phyloP scores from a whole-genome alignment of 2,888 invertebrate species.

The Biston betularia region DNA sequence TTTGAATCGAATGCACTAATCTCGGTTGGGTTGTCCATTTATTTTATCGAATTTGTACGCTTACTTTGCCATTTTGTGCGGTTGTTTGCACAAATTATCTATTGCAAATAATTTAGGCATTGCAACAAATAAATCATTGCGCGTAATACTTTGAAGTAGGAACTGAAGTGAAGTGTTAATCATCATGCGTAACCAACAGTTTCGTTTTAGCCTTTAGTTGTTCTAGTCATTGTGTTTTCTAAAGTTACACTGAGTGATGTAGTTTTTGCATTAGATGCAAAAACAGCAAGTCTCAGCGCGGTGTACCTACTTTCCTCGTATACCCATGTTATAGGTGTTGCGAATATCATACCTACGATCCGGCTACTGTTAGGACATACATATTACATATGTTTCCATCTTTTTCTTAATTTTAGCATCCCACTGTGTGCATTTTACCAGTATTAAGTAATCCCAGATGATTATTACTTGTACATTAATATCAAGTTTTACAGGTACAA shows the following conservation, averaged over 20 bases:
- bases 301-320: too few relatives aligned
- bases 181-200: constrained; percentile 50
- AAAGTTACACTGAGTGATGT: constrained; percentile 7
- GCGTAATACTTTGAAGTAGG: constrained; percentile 43
- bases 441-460: too few relatives aligned
- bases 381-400: too few relatives aligned
- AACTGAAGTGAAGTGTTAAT: constrained; percentile 47
- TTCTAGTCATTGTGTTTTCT: constrained; percentile 24
- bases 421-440: too few relatives aligned
- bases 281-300: too few relatives aligned
- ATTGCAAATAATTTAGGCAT: constrained; percentile 31
- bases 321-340: too few relatives aligned
- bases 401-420: too few relatives aligned
- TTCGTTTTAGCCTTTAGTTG: constrained; percentile 18
- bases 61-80: constrained; percentile 20
- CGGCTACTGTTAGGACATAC: constrained; percentile 3
- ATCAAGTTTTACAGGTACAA: constrained; percentile 12
- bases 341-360: too few relatives aligned
- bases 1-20: constrained; percentile 2
- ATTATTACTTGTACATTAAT: background rate
- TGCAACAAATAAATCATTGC: constrained; percentile 30
- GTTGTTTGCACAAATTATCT: constrained; percentile 33
- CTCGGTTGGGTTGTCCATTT: background rate
- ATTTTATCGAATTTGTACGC: constrained; percentile 1
- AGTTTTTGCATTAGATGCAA: background rate